Base-by-base conservation (phyloP, 2,888 invertebrate genomes). In the Gibbula magus region DNA sequence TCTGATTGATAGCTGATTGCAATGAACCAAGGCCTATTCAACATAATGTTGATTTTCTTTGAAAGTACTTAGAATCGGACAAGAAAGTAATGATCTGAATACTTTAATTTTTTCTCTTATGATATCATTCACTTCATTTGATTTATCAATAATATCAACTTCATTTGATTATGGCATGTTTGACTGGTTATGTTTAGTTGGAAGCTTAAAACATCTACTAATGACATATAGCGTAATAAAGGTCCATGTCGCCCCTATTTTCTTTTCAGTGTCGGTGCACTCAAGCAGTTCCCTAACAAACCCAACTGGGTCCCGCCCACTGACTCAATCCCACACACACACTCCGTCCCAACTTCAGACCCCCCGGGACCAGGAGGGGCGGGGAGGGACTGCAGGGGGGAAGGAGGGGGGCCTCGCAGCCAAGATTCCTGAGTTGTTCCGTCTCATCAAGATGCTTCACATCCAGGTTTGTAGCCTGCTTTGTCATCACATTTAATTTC, bases 401-500 rank as follows among this genome's bases (percentile, higher is more conserved):
- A 53, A 7, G 16, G 53, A 35, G 75, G n/a, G 76, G 25, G 76
- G 81, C 0, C 61, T 84, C 35, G 84, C 83, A 18, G 82, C 81
- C 22, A 85, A 78, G 77, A 78, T 88, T 52, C 86, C 88, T 10
- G 74, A 82, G 10, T 86, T 85, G 74, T 90, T 89, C 78, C 91
- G 91, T 16, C 80, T 90, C 7, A 76, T 91, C 22, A 86, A 89
- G 70, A 86, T 89, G 74, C 79, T 91, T 51, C 89, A 91, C 75
- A 83, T 92, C 3, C 91, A 92, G 91, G 92, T 91, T 80, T 13
- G 61, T 16, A 61, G 61, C 2, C 25, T 79, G 53, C 2, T 35
- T 56, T 16, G 52, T 16, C 18, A 52, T 45, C 10, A 45, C 10
- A 13, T 45, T 45, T 45, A 13, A 10, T 45, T 45, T 45, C n/a